A percentile compares a stretch with the other conserved stretches of the same genome.
phyloP scores from a whole-genome alignment of 2,888 invertebrate genomes.

The Lissocephala sabroskyi region DNA sequence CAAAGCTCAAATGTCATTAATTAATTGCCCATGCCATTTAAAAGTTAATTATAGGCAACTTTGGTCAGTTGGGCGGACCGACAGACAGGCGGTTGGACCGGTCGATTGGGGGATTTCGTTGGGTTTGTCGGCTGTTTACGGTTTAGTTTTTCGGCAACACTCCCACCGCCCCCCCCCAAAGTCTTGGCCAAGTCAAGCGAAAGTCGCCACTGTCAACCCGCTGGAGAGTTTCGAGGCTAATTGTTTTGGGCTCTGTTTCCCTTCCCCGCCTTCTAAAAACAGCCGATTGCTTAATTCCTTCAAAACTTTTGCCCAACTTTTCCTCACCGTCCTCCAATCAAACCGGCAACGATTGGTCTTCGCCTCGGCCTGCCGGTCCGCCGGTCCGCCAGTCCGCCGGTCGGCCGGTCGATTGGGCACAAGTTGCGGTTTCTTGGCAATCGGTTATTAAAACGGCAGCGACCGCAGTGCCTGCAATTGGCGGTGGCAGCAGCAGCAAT shows the following conservation, averaged over 20 bases:
- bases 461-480: no score
- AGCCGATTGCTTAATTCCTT: constrained; percentile 33
- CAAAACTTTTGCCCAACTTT: constrained; percentile 21
- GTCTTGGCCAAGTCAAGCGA: neutral
- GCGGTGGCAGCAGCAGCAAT: neutral
- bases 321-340: neutral
- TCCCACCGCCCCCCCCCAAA: neutral
- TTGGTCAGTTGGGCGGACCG: no score
- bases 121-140: no score
- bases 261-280: no score
- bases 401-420: no score
- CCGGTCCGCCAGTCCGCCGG: neutral
- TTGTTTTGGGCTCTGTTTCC: constrained; percentile 1
- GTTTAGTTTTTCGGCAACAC: neutral
- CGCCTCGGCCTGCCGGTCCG: no score
- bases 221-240: no score
- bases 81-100: no score
- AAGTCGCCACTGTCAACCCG: no score
- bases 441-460: neutral
- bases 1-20: constrained; percentile 5
- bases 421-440: neutral
- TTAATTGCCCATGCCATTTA: constrained; percentile 5
- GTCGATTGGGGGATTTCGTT: no score
- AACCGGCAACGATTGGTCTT: no score
- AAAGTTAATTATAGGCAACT: neutral